Evolutionary conservation across 2,797 vertebrate species (phyloP), one percentile per base, ranked within the genome.

Genomic region (Lepidocolaptes lacrymiger): DNA sequence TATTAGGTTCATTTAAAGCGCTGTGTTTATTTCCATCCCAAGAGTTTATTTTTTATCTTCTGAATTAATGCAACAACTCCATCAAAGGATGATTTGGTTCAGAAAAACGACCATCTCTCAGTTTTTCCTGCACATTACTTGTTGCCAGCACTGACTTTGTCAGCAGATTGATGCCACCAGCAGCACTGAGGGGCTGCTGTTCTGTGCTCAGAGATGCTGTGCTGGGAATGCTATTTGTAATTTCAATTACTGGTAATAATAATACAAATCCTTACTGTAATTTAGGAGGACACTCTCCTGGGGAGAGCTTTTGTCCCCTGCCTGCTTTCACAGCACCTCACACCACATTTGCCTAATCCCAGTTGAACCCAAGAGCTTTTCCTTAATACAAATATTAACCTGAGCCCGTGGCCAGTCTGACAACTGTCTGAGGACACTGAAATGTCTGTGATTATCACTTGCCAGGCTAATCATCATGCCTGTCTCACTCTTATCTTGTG

Each of bases 1-100:
- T 98, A 96, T 89, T 97, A 97, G 94, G 86, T 96, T 97, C 96
- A 59, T 97, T 97, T 88, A 72, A 51, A 86, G 85, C 36, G 3
- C 91, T 87, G 85, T 61, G 87, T 97, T 98, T 97, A 85, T 96
- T 97, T 97, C 95, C 93, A 92, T 90, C 88, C 93, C 37, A 2
- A 74, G 44, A 67, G 93, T 97, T 85, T 39, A 46, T 78, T 91
- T 75, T 95, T 81, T 87, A 83, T 94, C 91, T 97, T 95, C 91
- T 32, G 63, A 89, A 93, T 94, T 87, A 66, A 78, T 54, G 62
- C 88, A 85, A 17, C 26, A 85, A 84, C 72, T 95, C 92, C 95
- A 82, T 95, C 87, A 49, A 68, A 56, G 1, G 1, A 16, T 55
- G 26, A 51, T 90, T 71, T 71, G 55, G 62, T 85, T 69, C 23